phyloP scores from a whole-genome alignment of 1,140 invertebrate genomes.

The Thaumatotibia leucotreta region DNA sequence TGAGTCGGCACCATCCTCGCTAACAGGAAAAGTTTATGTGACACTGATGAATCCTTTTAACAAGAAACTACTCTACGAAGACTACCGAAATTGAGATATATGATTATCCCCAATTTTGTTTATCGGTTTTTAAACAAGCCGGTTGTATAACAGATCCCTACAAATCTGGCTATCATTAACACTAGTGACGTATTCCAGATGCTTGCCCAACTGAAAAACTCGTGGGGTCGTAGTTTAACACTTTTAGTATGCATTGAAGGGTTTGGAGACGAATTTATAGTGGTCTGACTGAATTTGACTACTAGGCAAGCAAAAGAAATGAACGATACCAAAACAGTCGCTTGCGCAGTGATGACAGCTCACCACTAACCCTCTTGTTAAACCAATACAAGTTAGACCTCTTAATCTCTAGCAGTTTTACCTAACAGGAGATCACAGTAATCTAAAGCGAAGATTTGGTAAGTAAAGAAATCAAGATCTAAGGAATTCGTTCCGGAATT shows the following conservation, averaged over 20 bases:
- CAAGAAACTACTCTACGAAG: background rate
- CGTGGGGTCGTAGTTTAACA: too few relatives aligned
- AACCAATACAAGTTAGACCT: background rate
- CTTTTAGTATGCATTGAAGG: too few relatives aligned
- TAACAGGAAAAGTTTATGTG: background rate
- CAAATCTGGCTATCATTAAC: background rate
- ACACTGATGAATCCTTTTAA: background rate
- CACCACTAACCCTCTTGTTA: too few relatives aligned
- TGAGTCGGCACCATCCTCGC: background rate
- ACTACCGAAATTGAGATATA: background rate
- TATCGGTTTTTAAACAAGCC: background rate
- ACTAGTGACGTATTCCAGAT: background rate
- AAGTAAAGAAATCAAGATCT: background rate
- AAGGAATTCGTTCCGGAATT: slow-evolving; percentile 1
- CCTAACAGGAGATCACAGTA: background rate
- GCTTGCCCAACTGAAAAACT: background rate
- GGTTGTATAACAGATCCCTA: background rate
- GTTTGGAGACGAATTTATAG: background rate
- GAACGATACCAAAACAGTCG: background rate
- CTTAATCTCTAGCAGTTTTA: background rate
- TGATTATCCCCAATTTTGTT: background rate
- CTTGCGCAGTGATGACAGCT: background rate
- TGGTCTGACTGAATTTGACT: background rate
- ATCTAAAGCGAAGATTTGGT: background rate
- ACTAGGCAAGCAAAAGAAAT: background rate